Percentiles rank a stretch among this genome's conserved stretches.
Conservation (phyloP, 2,888 invertebrate genomes). For the Agapostemon virescens region DNA sequence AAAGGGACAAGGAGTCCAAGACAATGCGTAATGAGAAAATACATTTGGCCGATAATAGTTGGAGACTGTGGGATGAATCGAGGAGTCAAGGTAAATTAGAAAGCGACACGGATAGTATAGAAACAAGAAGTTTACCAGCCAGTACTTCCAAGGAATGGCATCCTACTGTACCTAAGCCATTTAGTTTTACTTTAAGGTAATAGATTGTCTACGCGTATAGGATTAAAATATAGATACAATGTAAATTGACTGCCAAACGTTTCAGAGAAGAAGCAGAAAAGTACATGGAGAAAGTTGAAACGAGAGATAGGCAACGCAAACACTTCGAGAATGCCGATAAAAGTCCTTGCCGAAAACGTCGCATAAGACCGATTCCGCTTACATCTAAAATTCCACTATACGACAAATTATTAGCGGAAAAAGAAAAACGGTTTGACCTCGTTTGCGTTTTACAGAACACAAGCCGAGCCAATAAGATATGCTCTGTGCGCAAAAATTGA, state of each 20-base stretch:
- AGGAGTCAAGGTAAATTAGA: constrained; percentile 71
- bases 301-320: constrained; percentile 66
- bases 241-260: background rate
- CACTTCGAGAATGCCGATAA: constrained; percentile 66
- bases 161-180: constrained; percentile 85
- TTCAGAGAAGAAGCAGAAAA: constrained; percentile 86
- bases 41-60: constrained; percentile 68
- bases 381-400: constrained; percentile 87
- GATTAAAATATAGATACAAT: background rate
- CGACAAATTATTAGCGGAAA: constrained; percentile 87
- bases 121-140: constrained; percentile 76
- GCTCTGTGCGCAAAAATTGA: background rate
- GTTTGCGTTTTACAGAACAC: background rate
- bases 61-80: constrained; percentile 74
- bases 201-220: no score
- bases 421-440: constrained; percentile 85
- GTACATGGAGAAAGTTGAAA: constrained; percentile 81
- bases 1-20: constrained; percentile 71
- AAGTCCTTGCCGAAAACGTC: constrained; percentile 81
- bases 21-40: constrained; percentile 73
- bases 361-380: constrained; percentile 86
- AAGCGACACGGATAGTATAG: constrained; percentile 76
- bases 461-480: background rate
- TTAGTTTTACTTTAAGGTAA: constrained; percentile 87
- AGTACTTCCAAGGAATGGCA: constrained; percentile 76